Conservation (phyloP, 2,888 invertebrate genomes). For the Eupithecia vulgata region DNA sequence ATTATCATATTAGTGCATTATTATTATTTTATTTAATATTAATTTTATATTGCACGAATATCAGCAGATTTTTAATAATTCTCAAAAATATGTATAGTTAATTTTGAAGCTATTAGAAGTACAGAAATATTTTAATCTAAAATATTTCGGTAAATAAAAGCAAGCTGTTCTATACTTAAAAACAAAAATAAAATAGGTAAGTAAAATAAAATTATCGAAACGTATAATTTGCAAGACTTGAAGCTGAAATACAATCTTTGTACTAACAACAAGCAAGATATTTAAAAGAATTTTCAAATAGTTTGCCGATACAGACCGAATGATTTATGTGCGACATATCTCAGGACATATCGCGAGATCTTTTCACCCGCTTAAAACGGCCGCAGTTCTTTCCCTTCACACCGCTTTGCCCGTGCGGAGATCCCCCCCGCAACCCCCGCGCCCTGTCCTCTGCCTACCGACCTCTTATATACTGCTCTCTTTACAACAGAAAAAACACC, state of each 20-base stretch:
- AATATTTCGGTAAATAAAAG: neutral
- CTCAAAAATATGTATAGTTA: no score
- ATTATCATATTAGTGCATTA: neutral
- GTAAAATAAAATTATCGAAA: no score
- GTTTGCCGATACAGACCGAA: neutral
- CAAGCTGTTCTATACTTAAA: neutral
- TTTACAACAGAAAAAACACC: conserved; percentile 83
- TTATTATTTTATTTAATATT: neutral
- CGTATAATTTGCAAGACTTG: no score
- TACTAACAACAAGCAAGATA: no score
- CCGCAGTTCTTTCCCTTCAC: conserved; percentile 81
- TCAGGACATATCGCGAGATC: conserved; percentile 58
- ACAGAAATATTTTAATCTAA: neutral
- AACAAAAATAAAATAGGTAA: no score
- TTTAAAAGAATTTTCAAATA: neutral
- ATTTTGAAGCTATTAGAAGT: neutral
- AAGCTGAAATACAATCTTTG: no score
- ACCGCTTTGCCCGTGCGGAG: conserved; percentile 81
- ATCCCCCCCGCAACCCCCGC: conserved; percentile 65
- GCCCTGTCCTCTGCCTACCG: conserved; percentile 77
- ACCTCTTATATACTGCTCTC: conserved; percentile 84
- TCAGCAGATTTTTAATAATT: neutral
- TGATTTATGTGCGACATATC: conserved; percentile 59
- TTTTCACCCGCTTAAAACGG: conserved; percentile 50
- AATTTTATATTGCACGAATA: neutral